Base-by-base conservation (phyloP, 2,797 vertebrate species). In the Melanotaenia boesemani region DNA sequence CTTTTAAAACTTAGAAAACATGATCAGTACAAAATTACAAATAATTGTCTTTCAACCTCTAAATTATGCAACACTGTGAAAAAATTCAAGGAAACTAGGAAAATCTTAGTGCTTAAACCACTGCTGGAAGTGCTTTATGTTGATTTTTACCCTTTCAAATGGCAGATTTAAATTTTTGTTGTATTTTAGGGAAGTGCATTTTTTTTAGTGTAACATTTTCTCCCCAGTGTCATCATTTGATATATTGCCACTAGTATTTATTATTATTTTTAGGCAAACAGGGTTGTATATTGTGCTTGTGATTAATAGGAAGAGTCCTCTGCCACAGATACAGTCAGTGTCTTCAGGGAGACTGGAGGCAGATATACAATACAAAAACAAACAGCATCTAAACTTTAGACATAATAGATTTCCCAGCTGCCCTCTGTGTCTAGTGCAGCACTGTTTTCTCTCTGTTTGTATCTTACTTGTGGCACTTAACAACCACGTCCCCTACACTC, bases 401-500 rank as follows among this genome's bases (percentile, higher is more conserved):
- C 87, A 77, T 86, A 82, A 90, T 79, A 83, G 83, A 84, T 75
- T 90, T 92, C 77, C 87, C 86, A 87, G 71, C 86, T 82, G 75
- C 66, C 68, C 54, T 67, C 60, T 58, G 63, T 67, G 65, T 83
- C 83, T 70, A 79, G 26, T 2, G 18, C 32, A 37, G 37, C 16
- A 24, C 61, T 74, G 61, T 81, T 72, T 36, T 69, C 63, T 63
- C 46, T 87, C 70, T 88, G 75, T 86, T 82, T 89, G 81, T 83
- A 63, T 88, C 81, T 69, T 85, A 80, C 79, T 80, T 79, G 59
- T 34, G 66, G 83, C 83, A 79, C 86, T 88, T 72, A 88, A 83
- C 89, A 88, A 90, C 84, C 80, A 74, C 81, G 77, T 90, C 80
- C 85, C 72, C 76, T 84, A 93, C 92, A 93, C 86, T 93, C 91